These are phyloP conservation scores for Pardalotus punctatus DNA, from an alignment of 2,113 vertebrate species.

Conservation along the genomic window DNA sequence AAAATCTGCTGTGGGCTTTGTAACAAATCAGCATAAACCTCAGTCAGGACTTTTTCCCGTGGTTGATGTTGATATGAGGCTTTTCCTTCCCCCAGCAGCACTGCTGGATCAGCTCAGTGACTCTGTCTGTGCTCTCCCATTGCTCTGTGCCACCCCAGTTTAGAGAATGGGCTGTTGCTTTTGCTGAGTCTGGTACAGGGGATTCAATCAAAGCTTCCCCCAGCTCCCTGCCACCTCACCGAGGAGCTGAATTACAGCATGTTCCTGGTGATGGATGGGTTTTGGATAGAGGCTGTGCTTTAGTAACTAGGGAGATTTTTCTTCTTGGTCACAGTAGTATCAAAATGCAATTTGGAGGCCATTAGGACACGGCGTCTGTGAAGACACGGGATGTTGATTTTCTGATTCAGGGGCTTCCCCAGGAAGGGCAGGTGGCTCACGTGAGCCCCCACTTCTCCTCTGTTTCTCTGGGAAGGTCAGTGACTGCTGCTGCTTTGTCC, in stretches of 20 bases:
- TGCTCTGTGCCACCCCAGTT: neutral
- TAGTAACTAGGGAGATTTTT: neutral
- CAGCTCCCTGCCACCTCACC: neutral
- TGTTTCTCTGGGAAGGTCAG: neutral
- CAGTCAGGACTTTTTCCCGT: neutral
- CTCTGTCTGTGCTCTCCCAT: neutral
- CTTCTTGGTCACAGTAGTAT: neutral
- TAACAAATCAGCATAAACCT: neutral
- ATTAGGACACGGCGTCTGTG: neutral
- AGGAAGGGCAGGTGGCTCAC: neutral
- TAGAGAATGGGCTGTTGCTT: neutral
- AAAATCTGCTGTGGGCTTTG: neutral
- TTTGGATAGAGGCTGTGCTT: neutral
- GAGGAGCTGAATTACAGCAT: neutral
- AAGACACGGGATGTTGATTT: neutral
- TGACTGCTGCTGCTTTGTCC: neutral
- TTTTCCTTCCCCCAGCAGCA: neutral
- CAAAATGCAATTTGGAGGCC: slow-evolving; percentile 22
- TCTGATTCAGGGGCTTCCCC: slow-evolving; percentile 1
- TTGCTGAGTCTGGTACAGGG: neutral
- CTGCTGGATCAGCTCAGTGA: neutral
- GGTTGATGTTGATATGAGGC: neutral
- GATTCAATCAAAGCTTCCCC: neutral
- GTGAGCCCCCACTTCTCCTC: neutral
- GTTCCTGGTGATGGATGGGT: slow-evolving; percentile 31